Evolutionary conservation across 2,113 vertebrate genomes (phyloP).

Genomic region (Onychostruthus taczanowskii): DNA sequence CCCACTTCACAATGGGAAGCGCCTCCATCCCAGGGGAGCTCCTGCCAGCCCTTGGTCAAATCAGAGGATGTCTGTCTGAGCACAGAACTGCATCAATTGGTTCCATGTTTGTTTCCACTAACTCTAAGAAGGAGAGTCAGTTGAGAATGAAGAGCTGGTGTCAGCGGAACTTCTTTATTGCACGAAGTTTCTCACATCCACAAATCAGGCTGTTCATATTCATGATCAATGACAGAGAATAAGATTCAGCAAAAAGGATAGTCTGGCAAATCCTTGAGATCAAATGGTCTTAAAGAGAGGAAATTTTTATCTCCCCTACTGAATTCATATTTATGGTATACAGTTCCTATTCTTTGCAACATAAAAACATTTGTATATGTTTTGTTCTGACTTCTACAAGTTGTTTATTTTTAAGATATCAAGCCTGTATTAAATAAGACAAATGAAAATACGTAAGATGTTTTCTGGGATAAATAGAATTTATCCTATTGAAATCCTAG

Average conservation of each 20-base stretch:
- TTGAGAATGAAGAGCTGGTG: background rate
- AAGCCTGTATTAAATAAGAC: background rate
- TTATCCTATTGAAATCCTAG: background rate
- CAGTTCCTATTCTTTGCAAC: background rate
- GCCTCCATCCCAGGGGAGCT: background rate
- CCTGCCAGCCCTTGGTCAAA: background rate
- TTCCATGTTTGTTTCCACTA: background rate
- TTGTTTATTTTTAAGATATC: background rate
- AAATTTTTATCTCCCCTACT: background rate
- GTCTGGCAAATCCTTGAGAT: background rate
- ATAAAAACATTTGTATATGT: background rate
- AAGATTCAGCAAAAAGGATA: background rate
- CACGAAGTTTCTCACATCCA: background rate
- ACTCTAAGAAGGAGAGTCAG: background rate
- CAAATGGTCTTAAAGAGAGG: background rate
- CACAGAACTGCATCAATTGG: background rate
- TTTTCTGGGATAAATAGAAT: background rate
- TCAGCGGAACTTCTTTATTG: background rate
- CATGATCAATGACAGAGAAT: background rate
- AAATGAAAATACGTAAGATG: background rate
- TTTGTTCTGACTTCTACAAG: background rate
- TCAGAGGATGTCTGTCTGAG: background rate
- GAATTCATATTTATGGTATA: background rate
- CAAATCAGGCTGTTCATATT: background rate
- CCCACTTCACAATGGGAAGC: fast-evolving